Percentiles rank a stretch among this genome's conserved stretches.
Evolutionary conservation across 2,113 vertebrate genomes (phyloP).

Genomic region (Damaliscus lunatus): DNA sequence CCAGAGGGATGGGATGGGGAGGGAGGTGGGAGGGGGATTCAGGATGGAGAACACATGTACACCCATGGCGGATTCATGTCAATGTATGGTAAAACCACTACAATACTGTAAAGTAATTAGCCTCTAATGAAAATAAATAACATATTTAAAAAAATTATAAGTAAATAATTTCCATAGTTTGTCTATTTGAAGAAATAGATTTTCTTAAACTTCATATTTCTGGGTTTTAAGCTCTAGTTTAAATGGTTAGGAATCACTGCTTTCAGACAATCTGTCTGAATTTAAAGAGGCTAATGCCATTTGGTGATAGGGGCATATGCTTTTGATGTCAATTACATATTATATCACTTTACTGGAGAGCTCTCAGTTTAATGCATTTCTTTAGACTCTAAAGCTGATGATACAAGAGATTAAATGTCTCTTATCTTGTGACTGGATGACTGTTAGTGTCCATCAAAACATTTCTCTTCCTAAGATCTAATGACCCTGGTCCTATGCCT

Average conservation of each 20-base stretch:
- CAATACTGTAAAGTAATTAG: no score
- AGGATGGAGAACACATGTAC: no score
- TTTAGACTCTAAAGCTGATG: neutral
- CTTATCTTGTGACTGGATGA: neutral
- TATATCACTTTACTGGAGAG: neutral
- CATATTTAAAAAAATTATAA: neutral
- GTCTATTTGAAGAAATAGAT: neutral
- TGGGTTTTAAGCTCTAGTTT: neutral
- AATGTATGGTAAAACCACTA: no score
- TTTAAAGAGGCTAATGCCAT: neutral
- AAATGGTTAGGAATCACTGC: neutral
- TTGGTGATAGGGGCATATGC: neutral
- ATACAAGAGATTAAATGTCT: constrained; percentile 2
- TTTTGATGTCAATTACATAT: neutral
- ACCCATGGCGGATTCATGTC: no score
- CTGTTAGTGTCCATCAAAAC: constrained; percentile 10
- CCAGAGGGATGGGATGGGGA: no score
- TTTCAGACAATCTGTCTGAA: neutral
- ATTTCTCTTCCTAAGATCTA: neutral
- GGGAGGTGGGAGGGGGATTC: no score
- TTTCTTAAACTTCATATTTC: neutral
- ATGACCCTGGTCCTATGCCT: neutral
- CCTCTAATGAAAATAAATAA: no score
- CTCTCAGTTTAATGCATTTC: neutral
- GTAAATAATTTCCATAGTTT: neutral